Evolutionary conservation across 2,113 vertebrate species (phyloP).

Genomic region (Gavia stellata): DNA sequence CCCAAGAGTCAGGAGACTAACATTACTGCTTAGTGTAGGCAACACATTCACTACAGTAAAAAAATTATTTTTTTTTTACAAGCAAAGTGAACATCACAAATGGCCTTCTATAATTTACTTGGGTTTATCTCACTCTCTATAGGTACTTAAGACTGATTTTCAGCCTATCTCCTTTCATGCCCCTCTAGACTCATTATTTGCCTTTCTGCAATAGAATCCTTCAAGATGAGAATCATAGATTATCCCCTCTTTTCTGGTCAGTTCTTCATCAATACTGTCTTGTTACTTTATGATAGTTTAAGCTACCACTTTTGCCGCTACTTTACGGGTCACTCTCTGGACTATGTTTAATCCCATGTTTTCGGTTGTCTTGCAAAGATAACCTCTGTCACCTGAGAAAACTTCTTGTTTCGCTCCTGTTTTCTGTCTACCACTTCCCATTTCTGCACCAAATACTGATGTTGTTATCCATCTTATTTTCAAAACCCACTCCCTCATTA

Average conservation of each 20-base stretch:
- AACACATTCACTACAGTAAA: fast-evolving
- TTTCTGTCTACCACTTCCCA: background rate
- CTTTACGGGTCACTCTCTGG: background rate
- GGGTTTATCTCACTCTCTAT: background rate
- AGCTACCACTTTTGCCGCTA: background rate
- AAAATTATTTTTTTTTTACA: background rate
- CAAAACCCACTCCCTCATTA: background rate
- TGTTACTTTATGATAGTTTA: background rate
- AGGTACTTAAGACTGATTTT: background rate
- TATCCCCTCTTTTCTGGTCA: background rate
- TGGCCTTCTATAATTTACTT: background rate
- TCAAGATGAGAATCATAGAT: background rate
- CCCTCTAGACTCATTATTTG: background rate
- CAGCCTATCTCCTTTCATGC: background rate
- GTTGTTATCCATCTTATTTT: background rate
- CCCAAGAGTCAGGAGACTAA: background rate
- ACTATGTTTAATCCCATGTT: background rate
- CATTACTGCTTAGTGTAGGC: background rate
- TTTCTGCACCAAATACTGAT: background rate
- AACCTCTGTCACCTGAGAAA: background rate
- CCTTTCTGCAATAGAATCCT: background rate
- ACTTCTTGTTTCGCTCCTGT: background rate
- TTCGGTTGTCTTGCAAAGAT: background rate
- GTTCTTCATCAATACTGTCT: background rate
- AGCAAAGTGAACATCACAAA: background rate